phyloP scores from a whole-genome alignment of 2,797 vertebrate genomes.

The Passerculus sandwichensis region DNA sequence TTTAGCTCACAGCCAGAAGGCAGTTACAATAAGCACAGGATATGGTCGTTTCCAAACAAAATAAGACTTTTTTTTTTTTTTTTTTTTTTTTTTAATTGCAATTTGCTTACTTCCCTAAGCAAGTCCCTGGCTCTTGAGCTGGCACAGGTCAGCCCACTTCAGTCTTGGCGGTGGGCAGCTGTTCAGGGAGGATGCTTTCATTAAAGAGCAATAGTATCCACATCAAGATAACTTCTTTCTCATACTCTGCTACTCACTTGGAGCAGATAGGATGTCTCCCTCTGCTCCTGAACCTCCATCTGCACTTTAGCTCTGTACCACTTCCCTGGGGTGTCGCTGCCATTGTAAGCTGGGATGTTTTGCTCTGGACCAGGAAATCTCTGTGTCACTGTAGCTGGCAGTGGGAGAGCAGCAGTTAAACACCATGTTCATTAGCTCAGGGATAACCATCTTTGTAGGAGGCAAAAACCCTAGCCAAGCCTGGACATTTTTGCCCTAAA shows the following conservation, averaged over 20 bases:
- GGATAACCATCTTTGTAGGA: neutral
- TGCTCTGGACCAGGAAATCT: neutral
- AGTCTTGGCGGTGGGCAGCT: neutral
- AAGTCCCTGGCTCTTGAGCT: neutral
- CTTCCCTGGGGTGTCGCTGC: accelerated
- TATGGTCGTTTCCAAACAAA: neutral
- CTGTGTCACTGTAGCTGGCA: accelerated
- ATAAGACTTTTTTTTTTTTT: neutral
- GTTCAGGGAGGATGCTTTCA: neutral
- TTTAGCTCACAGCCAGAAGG: neutral
- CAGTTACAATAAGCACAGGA: neutral
- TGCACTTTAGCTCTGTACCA: accelerated
- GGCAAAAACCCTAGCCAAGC: neutral
- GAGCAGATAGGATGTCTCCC: neutral
- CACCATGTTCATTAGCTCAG: accelerated
- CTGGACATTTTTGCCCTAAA: neutral
- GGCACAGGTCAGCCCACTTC: neutral
- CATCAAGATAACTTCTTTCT: neutral
- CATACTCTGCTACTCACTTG: neutral
- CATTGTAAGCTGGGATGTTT: neutral
- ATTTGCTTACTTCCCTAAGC: neutral
- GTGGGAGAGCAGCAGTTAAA: neutral
- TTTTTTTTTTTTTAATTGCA: neutral
- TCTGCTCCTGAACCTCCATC: neutral
- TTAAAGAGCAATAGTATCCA: neutral